Evolutionary conservation across 2,113 vertebrate genomes (phyloP), one percentile per base, ranked within the genome.

Genomic region (Struthio camelus): DNA sequence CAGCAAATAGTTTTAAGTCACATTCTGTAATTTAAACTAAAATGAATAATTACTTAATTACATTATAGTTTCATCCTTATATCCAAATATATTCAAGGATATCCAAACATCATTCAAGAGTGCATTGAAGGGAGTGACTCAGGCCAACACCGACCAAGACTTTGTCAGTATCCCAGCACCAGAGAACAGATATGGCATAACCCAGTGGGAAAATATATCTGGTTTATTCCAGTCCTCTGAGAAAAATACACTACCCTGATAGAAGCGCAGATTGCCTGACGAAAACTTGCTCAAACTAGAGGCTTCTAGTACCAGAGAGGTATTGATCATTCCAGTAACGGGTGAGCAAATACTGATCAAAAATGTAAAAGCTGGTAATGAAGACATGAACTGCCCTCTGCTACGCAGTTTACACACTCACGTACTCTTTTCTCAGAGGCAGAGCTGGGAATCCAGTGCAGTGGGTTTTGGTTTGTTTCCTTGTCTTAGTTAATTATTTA

Each of bases 1-100:
- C 71, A 85, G 44, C 91, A 93, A 93, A 87, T 46, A 76, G 81
- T 81, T 93, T 89, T 25, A 94, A 67, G 7, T 54, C 75, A 67
- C 65, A 40, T 14, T 79, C 36, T 58, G 34, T 50, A 85, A 94
- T 90, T 96, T 86, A 81, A 95, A 80, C 6, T 44, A 46, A 90
- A 84, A 42, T 69, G 75, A 87, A 44, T 25, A 90, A 94, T 78
- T 89, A 75, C 14, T 48, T 28, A 90, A 95, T 78, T 87, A 75
- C 14, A 71, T 53, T 70, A 44, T 76, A 76, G 72, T 94, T 96
- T 79, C 40, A 89, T 27, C 77, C 51, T 81, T 92, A 90, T 81
- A 78, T 85, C 16, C 64, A 71, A 42, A 59, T 59, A 34, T 28
- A 20, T 34, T 17, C 30, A 59, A 59, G 30, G 54, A 76, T 23